Evolutionary conservation across 2,797 vertebrate species (phyloP).

Genomic region (Enteromius anoplus): DNA sequence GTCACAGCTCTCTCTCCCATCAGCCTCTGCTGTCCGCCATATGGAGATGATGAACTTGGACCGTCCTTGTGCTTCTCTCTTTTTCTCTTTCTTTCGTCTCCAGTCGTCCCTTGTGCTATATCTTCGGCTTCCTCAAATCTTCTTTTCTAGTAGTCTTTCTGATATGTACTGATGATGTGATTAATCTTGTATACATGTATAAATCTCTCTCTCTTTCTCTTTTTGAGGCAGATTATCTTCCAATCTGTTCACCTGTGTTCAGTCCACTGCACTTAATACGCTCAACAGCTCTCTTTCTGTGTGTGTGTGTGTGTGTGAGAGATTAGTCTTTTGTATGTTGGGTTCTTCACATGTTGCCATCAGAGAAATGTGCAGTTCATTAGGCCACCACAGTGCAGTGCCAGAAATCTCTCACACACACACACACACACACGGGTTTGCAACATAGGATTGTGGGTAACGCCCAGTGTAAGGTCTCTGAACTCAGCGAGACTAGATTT

Average conservation of each 20-base stretch:
- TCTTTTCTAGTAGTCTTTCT: neutral
- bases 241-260: constrained; percentile 44
- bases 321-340: constrained; percentile 2
- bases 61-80: constrained; percentile 39
- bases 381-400: constrained; percentile 7
- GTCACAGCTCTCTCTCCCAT: constrained; percentile 33
- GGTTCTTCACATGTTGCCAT: constrained; percentile 28
- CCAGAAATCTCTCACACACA: neutral
- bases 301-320: constrained; percentile 18
- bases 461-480: neutral
- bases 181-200: neutral
- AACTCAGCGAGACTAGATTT: neutral
- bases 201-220: neutral
- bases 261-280: constrained; percentile 10
- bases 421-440: constrained; percentile 8
- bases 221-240: constrained; percentile 27
- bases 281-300: neutral
- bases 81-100: neutral
- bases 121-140: neutral
- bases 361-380: constrained; percentile 25
- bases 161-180: neutral
- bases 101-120: neutral
- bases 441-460: constrained; percentile 8
- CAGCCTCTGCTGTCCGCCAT: constrained; percentile 39
- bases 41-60: constrained; percentile 52